Base-by-base conservation (phyloP, 2,888 invertebrate species). In the Caradrina kadenii region DNA sequence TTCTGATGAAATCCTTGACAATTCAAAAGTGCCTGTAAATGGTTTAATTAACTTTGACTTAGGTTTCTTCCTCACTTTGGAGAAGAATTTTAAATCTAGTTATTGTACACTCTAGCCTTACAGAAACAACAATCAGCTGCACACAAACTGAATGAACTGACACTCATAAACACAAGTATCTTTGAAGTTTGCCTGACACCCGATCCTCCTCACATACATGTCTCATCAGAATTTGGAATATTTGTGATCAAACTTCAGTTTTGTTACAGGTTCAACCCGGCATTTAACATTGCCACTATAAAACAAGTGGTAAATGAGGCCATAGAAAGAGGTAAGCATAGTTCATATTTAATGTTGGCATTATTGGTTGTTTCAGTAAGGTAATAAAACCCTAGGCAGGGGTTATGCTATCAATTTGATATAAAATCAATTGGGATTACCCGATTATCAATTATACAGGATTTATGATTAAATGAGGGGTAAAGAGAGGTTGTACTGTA, bases 251-350 rank as follows among this genome's bases (percentile, higher is more conserved):
- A 31, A 63, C 17, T 60, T 10, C 73, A 66, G 52, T 75, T 85
- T 89, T 93, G 90, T 96, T 96, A 76, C 96, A 98, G 98, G 97
- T 98, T 98, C 96, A 98, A 98, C 97, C 98, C 98, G 94, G 98
- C 98, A 89, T 98, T 98, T 96, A 98, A 98, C 93, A 98, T 98
- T 97, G 98, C 98, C 94, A 98, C 98, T 88, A 98, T 99, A 95
- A 98, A 98, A 90, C 98, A 99, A 96, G 98, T 98, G 90, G 98
- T 99, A 96, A 98, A 98, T 96, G 98, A 98, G 96, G 98, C 98
- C 82, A 98, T 98, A 83, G 98, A 98, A 96, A 97, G 98, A 97
- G 98, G 98, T 98, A 95, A 96, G 96, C 74, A 61, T 64, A 68
- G 56, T 62, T 69, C 45, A 22, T 72, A 53, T 62, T 55, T 0